Base-by-base conservation (phyloP, 92 coral and sea anemone genomes). In the Epizoanthus fatuus region DNA sequence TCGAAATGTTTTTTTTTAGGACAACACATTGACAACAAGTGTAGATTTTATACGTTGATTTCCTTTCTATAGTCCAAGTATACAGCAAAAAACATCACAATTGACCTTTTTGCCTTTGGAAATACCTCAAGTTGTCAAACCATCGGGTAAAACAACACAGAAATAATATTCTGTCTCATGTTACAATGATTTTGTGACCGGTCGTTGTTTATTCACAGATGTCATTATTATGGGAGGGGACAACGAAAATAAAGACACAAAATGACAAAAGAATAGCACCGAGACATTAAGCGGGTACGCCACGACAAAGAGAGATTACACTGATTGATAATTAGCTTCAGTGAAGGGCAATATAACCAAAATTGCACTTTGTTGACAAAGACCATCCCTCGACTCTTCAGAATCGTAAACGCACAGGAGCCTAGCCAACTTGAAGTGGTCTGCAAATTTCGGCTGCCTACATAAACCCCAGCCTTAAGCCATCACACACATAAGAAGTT, bases 251-350 rank as follows among this genome's bases (percentile, higher is more conserved):
- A 59, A 69, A 60, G 58, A 65, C 59, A 44, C 29, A 40, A 20
- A 77, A 77, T 77, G 82, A 77, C 82, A 77, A 77, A 77, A 59
- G 82, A 77, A 62, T 58, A 8, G 70, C 57, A 77, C 13, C 40
- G 82, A 94, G 93, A 94, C 95, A 88, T 89, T 90, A 89, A 86
- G 77, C 95, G 92, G 94, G 89, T 86, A 64, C 74, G 86, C 78
- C 53, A 65, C 84, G 93, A 88, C 94, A 86, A 84, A 74, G 80
- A 91, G 87, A 90, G 91, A 91, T 91, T 90, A 77, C 92, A 88
- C 74, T 70, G 84, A 57, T 83, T 57, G 94, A 94, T 91, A 90
- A 91, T 91, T 88, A 89, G 75, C 90, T 74, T 74, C 63, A 84
- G 71, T 87, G 86, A 76, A 80, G 87, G 83, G 86, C 89, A 89